Evolutionary conservation across 2,113 vertebrate species (phyloP).

Genomic region (Excalfactoria chinensis): DNA sequence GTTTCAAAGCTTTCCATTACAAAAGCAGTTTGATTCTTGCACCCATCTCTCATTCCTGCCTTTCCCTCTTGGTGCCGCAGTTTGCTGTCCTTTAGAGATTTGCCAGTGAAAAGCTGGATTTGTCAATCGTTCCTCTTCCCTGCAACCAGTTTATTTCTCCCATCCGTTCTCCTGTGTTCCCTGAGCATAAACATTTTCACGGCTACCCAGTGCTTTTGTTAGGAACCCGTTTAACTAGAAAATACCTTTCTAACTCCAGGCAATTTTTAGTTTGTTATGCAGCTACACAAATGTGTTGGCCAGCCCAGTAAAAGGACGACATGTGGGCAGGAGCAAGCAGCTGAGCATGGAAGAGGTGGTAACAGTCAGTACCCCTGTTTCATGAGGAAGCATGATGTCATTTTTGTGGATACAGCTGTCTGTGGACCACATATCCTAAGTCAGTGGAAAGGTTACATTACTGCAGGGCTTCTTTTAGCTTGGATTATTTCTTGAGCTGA

Average conservation of each 20-base stretch:
- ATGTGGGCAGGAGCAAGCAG: background rate
- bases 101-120: background rate
- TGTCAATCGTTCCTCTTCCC: background rate
- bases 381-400: background rate
- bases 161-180: background rate
- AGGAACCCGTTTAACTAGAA: background rate
- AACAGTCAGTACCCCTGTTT: background rate
- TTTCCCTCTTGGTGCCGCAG: background rate
- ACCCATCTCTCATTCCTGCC: background rate
- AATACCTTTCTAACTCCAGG: background rate
- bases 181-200: background rate
- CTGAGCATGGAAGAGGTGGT: background rate
- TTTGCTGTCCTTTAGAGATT: background rate
- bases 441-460: background rate
- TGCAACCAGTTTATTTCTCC: background rate
- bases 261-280: background rate
- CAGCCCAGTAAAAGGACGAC: background rate
- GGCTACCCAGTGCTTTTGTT: background rate
- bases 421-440: background rate
- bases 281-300: background rate
- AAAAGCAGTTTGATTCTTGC: background rate
- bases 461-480: background rate
- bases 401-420: conserved; percentile 4
- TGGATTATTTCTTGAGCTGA: background rate
- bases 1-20: background rate